Base-by-base conservation (phyloP, 2,888 invertebrate species). In the Mesochorus sp. region DNA sequence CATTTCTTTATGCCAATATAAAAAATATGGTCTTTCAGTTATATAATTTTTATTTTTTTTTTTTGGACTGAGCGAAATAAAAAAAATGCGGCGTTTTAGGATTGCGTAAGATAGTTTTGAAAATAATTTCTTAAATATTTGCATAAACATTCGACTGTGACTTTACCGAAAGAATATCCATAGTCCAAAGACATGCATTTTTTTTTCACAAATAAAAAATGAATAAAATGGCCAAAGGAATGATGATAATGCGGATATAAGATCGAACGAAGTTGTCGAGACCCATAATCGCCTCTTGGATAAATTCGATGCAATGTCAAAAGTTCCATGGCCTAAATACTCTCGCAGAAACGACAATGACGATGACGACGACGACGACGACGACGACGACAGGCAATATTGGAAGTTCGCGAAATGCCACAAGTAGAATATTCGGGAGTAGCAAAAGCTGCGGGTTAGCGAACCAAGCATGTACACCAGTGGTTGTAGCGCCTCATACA, bases 21-120 rank as follows among this genome's bases (percentile, higher is more conserved):
- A n/a, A n/a, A n/a, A n/a, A n/a, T n/a, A n/a, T n/a, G n/a, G n/a
- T n/a, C n/a, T n/a, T n/a, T n/a, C n/a, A n/a, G n/a, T n/a, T n/a
- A n/a, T n/a, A n/a, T n/a, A 28, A 72, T 53, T 53, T 44, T 64
- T 12, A 26, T 61, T 26, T 8, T 17, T 42, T 44, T 37, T 17
- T 24, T 47, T 8, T n/a, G n/a, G n/a, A n/a, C n/a, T n/a, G n/a
- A n/a, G n/a, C n/a, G n/a, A n/a, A n/a, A n/a, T n/a, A n/a, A n/a
- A n/a, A n/a, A n/a, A n/a, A n/a, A n/a, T n/a, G n/a, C n/a, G n/a
- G n/a, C n/a, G n/a, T n/a, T n/a, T n/a, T n/a, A n/a, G n/a, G n/a
- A n/a, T n/a, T n/a, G n/a, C n/a, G n/a, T n/a, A n/a, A n/a, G n/a
- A n/a, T n/a, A n/a, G n/a, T n/a, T n/a, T n/a, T n/a, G n/a, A n/a